A percentile compares a stretch with the other conserved stretches of the same genome.
Conservation (phyloP, 1,140 invertebrate genomes). For the Dinoponera quadriceps region DNA sequence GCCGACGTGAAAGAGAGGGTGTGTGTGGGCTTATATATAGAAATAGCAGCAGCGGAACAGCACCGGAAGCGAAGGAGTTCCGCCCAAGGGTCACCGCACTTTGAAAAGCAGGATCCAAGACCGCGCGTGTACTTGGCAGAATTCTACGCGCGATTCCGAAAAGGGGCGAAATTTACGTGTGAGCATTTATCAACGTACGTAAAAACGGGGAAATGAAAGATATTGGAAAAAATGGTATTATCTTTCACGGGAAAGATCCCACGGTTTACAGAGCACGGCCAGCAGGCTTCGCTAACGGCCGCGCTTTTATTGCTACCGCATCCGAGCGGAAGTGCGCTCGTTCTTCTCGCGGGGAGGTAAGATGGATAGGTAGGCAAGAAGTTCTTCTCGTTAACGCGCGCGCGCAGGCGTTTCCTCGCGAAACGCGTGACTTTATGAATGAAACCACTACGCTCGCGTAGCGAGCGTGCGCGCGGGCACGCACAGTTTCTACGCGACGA, state of each 20-base stretch:
- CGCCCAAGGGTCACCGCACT: constrained; percentile 84
- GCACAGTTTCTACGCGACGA: constrained; percentile 71
- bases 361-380: constrained; percentile 7
- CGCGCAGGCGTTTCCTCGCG: constrained; percentile 72
- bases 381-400: constrained; percentile 74
- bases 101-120: constrained; percentile 73
- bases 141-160: not conserved
- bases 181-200: too few species aligned
- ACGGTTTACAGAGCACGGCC: not conserved
- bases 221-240: too few species aligned
- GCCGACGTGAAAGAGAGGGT: not conserved
- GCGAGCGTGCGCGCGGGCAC: constrained; percentile 46
- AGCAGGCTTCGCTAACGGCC: constrained; percentile 16
- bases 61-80: constrained; percentile 84
- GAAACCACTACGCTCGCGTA: constrained; percentile 79
- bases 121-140: constrained; percentile 28
- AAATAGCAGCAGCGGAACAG: constrained; percentile 83
- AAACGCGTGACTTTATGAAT: constrained; percentile 84
- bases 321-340: constrained; percentile 51
- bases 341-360: constrained; percentile 37
- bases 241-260: not conserved
- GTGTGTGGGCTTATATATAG: constrained; percentile 77
- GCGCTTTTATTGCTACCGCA: constrained; percentile 39
- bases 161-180: not conserved
- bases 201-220: too few species aligned